A percentile compares a stretch with the other conserved stretches of the same genome.
phyloP scores from a whole-genome alignment of 2,113 vertebrate genomes.

The Carassius auratus region DNA sequence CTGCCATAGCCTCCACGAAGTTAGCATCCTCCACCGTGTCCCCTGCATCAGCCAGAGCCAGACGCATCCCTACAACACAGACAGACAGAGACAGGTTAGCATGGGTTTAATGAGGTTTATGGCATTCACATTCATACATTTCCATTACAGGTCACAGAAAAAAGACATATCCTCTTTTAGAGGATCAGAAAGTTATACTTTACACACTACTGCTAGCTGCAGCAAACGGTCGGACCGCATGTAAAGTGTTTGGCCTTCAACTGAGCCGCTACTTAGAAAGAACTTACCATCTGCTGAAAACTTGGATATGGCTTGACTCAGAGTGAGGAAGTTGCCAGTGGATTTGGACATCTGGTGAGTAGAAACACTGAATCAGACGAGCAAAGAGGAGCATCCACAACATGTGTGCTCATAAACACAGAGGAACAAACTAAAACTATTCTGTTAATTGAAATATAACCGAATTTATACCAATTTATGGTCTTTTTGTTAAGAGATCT shows the following conservation, averaged over 20 bases:
- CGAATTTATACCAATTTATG: background rate
- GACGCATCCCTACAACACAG: slow-evolving; percentile 89
- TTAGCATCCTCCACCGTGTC: slow-evolving; percentile 98
- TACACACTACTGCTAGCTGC: background rate
- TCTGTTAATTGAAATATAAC: background rate
- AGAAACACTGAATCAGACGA: slow-evolving; percentile 43
- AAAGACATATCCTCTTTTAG: background rate
- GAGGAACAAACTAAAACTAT: background rate
- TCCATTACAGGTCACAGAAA: background rate
- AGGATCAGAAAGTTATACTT: background rate
- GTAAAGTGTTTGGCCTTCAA: background rate
- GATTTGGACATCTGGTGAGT: slow-evolving; percentile 95
- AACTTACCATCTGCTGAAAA: slow-evolving; percentile 95
- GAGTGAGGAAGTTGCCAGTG: slow-evolving; percentile 96
- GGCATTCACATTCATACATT: background rate
- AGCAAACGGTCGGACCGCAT: background rate
- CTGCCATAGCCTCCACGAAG: slow-evolving; percentile 96
- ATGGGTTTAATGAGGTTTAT: background rate
- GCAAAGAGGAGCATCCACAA: slow-evolving; percentile 1
- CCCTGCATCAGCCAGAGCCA: slow-evolving; percentile 93
- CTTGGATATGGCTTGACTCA: slow-evolving; percentile 87
- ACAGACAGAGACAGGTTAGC: background rate
- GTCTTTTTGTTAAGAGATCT: background rate
- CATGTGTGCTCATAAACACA: background rate
- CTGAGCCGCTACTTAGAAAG: background rate